Conservation (phyloP, 92 coral and sea anemone genomes). For the Plumapathes pennacea region DNA sequence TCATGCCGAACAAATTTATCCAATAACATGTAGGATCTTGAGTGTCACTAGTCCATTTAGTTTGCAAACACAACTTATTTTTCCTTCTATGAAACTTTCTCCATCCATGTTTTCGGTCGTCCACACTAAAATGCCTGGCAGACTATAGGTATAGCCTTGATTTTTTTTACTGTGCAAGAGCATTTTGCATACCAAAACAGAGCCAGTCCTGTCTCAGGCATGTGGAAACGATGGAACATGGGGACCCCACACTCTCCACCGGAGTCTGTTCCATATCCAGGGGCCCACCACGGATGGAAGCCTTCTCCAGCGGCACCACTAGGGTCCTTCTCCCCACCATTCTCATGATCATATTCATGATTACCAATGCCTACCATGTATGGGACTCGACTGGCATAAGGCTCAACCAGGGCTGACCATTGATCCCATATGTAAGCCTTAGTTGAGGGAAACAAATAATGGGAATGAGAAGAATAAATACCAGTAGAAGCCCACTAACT, state of each 20-base stretch:
- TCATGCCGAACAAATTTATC: no score
- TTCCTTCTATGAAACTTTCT: neutral
- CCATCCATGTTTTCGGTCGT: no score
- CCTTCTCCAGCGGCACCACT: conserved; percentile 98
- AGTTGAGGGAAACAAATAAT: no score
- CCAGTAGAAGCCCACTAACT: no score
- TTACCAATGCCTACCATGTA: conserved; percentile 98
- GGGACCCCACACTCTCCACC: conserved; percentile 99
- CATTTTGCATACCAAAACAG: conserved; percentile 89
- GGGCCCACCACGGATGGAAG: conserved; percentile 97
- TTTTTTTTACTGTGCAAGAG: no score
- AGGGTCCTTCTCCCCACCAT: conserved; percentile 87
- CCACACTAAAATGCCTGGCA: no score
- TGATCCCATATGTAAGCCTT: conserved; percentile 98
- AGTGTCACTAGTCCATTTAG: no score
- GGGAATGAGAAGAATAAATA: no score
- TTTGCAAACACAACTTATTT: neutral
- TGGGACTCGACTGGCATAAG: conserved; percentile 82
- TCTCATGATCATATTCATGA: conserved; percentile 86
- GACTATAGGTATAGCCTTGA: no score
- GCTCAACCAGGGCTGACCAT: conserved; percentile 75
- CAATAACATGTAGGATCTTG: no score
- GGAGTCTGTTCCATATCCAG: conserved; percentile 78
- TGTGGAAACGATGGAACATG: conserved; percentile 90
- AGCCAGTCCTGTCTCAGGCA: conserved; percentile 94